phyloP scores from a whole-genome alignment of 2,797 vertebrate genomes.

The Hemibagrus guttatus region DNA sequence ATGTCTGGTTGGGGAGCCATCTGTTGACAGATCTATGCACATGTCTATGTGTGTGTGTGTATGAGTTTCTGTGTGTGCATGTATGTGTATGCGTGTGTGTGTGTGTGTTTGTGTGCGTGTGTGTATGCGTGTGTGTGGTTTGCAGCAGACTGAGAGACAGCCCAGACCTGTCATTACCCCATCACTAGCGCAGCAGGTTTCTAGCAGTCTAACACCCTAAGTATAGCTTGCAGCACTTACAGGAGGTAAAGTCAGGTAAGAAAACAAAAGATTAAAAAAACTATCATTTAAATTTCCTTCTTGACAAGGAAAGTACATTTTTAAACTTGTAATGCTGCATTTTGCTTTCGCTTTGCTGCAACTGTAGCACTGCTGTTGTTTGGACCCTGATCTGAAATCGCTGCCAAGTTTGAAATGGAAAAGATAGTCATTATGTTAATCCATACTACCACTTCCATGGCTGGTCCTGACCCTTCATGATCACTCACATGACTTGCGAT shows the following conservation, averaged over 20 bases:
- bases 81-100: background rate
- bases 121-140: constrained; percentile 62
- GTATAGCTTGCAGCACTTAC: constrained; percentile 54
- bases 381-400: too few species aligned
- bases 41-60: constrained; percentile 54
- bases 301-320: background rate
- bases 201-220: constrained; percentile 53
- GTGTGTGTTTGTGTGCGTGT: constrained; percentile 60
- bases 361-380: background rate
- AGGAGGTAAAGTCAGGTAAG: constrained; percentile 49
- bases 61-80: constrained; percentile 47
- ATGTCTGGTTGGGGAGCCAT: constrained; percentile 70
- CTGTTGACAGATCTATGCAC: constrained; percentile 66
- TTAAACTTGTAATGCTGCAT: constrained; percentile 9
- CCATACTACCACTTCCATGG: constrained; percentile 16
- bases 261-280: constrained; percentile 38
- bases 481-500: constrained; percentile 28
- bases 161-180: constrained; percentile 70
- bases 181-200: constrained; percentile 72
- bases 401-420: background rate
- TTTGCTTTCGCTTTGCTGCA: background rate
- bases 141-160: constrained; percentile 60
- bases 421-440: constrained; percentile 13
- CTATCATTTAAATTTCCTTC: constrained; percentile 20
- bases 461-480: constrained; percentile 31